A percentile compares a stretch with the other conserved stretches of the same genome.
These are phyloP conservation scores for Drosophila neocordata DNA, from an alignment of 1,140 invertebrate genomes.

Conservation along the genomic window DNA sequence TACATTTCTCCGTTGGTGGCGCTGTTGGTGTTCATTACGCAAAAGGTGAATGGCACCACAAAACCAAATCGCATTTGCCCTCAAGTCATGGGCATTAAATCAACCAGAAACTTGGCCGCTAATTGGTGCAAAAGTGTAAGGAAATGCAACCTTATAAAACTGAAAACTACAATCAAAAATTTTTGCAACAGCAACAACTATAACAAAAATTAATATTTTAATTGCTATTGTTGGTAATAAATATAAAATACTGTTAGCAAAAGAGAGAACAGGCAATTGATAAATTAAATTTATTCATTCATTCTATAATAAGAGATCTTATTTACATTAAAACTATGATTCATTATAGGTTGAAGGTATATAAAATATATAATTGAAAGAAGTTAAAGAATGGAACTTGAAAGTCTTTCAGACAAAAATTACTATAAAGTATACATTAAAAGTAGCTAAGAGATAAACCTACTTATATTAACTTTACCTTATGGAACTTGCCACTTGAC, in stretches of 20 bases:
- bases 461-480: no score
- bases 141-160: slow-evolving; percentile 27
- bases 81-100: slow-evolving; percentile 53
- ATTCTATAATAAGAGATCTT: no score
- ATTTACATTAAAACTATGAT: no score
- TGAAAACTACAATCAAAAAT: not conserved
- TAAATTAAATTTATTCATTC: no score
- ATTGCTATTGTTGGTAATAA: not conserved
- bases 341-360: no score
- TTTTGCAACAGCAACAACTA: not conserved
- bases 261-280: no score
- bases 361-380: no score
- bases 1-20: slow-evolving; percentile 69
- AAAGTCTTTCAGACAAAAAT: no score
- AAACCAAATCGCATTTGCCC: slow-evolving; percentile 44
- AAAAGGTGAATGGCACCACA: slow-evolving; percentile 73
- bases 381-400: no score
- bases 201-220: not conserved
- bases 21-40: slow-evolving; percentile 80
- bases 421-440: no score
- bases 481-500: no score
- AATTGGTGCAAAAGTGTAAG: slow-evolving; percentile 48
- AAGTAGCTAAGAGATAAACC: no score
- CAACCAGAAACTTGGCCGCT: slow-evolving; percentile 56
- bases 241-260: not conserved